A percentile compares a stretch with the other conserved stretches of the same genome.
phyloP scores from a whole-genome alignment of 1,140 invertebrate genomes.

The Philaenus spumarius region DNA sequence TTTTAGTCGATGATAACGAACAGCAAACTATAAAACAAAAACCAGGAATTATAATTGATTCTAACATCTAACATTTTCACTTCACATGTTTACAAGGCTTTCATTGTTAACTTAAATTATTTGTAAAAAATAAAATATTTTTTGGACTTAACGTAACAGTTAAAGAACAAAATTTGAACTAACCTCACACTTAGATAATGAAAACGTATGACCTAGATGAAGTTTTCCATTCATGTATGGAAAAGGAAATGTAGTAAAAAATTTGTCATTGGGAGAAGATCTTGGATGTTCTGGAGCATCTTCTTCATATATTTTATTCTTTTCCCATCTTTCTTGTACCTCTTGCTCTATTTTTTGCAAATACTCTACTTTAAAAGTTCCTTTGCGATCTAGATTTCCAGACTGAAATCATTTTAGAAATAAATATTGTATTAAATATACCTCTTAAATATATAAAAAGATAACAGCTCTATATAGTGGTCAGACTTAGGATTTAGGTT shows the following conservation, averaged over 20 bases:
- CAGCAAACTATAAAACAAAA: slow-evolving; percentile 69
- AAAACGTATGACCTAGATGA: slow-evolving; percentile 97
- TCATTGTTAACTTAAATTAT: no score
- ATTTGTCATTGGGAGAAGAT: slow-evolving; percentile 68
- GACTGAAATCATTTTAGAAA: slow-evolving; percentile 3
- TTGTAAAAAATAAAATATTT: no score
- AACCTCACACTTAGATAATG: slow-evolving; percentile 92
- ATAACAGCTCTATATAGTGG: no score
- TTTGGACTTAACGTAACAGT: slow-evolving; percentile 2
- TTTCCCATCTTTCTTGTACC: slow-evolving; percentile 78
- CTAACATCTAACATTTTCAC: background rate
- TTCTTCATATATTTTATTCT: slow-evolving; percentile 68
- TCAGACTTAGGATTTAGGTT: no score
- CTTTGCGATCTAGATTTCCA: slow-evolving; percentile 63
- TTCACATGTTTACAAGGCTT: no score
- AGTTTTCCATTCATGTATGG: slow-evolving; percentile 99
- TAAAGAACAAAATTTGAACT: slow-evolving; percentile 10
- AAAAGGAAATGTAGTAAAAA: slow-evolving; percentile 92
- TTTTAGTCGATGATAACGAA: slow-evolving; percentile 81
- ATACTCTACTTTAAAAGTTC: slow-evolving; percentile 87
- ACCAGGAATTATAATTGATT: background rate
- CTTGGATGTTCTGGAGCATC: slow-evolving; percentile 58
- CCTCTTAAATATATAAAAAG: no score
- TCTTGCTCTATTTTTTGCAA: slow-evolving; percentile 80
- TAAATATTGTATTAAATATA: no score